phyloP scores from a whole-genome alignment of 2,888 invertebrate genomes.

The Hydrotaea diabolus region DNA sequence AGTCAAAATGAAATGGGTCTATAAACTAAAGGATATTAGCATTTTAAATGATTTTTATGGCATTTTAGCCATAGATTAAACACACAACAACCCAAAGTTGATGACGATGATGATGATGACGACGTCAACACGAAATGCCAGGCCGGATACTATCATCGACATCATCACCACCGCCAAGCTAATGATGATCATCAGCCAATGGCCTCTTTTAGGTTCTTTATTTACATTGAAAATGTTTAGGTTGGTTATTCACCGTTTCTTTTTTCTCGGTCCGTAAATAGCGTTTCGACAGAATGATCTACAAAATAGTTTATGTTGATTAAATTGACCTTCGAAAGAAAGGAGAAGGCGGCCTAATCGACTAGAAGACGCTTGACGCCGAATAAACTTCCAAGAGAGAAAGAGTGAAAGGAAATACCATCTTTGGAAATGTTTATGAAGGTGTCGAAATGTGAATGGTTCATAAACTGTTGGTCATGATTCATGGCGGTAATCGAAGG shows the following conservation, averaged over 20 bases:
- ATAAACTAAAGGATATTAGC: slow-evolving; percentile 76
- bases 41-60: slow-evolving; percentile 77
- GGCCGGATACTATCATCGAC: neutral
- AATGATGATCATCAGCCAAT: neutral
- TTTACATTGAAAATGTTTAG: slow-evolving; percentile 41
- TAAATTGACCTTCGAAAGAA: slow-evolving; percentile 74
- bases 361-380: neutral
- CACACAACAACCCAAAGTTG: neutral
- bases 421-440: neutral
- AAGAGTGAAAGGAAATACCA: too few relatives aligned
- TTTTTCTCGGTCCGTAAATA: neutral
- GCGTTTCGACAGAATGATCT: neutral
- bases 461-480: neutral
- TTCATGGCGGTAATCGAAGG: neutral
- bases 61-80: slow-evolving; percentile 63
- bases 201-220: slow-evolving; percentile 58
- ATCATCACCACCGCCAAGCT: neutral
- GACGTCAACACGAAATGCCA: neutral
- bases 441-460: neutral
- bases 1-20: slow-evolving; percentile 78
- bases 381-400: neutral
- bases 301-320: slow-evolving; percentile 73
- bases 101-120: neutral
- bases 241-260: slow-evolving; percentile 62
- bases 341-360: neutral